Base-by-base conservation (phyloP, 2,113 vertebrate species). In the Tachycineta bicolor region DNA sequence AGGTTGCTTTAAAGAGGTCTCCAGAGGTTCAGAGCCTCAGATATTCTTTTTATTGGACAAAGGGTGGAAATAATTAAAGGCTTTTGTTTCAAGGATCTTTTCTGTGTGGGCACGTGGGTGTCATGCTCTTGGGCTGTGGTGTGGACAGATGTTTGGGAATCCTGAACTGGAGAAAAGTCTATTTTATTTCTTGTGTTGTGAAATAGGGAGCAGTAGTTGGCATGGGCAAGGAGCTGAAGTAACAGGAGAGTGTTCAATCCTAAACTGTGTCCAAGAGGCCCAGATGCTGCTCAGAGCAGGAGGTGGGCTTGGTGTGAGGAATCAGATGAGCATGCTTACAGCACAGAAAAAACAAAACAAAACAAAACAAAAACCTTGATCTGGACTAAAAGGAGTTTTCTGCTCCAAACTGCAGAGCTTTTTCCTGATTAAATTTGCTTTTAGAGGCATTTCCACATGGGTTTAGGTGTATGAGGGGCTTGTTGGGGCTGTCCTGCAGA, bases 231-330 rank as follows among this genome's bases (percentile, higher is more conserved):
- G 56, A 50, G 34, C 9, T 50, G 16, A 22, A 16, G 34, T 4
- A 9, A 13, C 1, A 0, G 26, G 41, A 78, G 12, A 0, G 0
- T 10, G 25, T n/a, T 49, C 12, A 12, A 11, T 25, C 12, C 9
- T 0, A 11, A 22, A 12, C 19, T 9, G 41, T 34, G 31, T 10
- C 62, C 22, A 8, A 20, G 58, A 1, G 28, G 17, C 41, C n/a
- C 69, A 6, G 70, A 2, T 15, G 12, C 58, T 69, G 73, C 87
- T 82, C 17, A 5, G 73, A 34, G 75, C 22, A 22, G 70, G 13
- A 23, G 58, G 4, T 24, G 41, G 24, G 23, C 31, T 73, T 19
- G 47, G 16, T 37, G 50, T 4, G 34, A 55, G 71, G 53, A 43
- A 14, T 15, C 8, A 5, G 43, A 12, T 8, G 9, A 50, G 58